Evolutionary conservation across 2,113 vertebrate genomes (phyloP), one percentile per base, ranked within the genome.

Genomic region (Poicephalus gulielmi): DNA sequence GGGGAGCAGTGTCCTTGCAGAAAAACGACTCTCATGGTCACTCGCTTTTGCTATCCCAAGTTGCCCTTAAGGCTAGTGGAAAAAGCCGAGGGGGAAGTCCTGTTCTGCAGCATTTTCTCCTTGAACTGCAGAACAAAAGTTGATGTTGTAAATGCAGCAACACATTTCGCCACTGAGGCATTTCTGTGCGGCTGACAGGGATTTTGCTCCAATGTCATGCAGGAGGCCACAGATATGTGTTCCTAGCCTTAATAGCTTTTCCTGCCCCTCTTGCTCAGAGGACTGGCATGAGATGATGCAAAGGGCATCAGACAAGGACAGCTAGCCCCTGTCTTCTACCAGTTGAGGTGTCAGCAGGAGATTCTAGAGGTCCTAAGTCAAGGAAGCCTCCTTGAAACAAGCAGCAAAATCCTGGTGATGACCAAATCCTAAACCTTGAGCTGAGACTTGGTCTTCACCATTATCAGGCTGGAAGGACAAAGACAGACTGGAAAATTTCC

Each of bases 31-130:
- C n/a, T 83, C n/a, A 15, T 2, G 7, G 70, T 49, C 67, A 43
- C 28, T 87, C 71, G 78, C 53, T 76, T 62, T 25, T 60, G 49
- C 31, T 52, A 70, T 85, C 89, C 89, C 81, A 49, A 70, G 35
- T 37, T 95, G 86, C 83, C 83, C 91, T 70, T 44, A 67, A 57
- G 35, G 37, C 49, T 3, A 74, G 59, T 19, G 23, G 82, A 91
- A 95, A 91, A 94, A 92, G 70, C 59, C 79, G 70, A 43, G 23
- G 39, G 25, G 20, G 25, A 9, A 86, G 79, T 96, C 93, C 59
- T 50, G 76, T 81, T 96, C 78, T 74, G n/a, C 92, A 83, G 59
- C 92, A 93, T 97, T 95, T 95, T 94, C 90, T 94, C 90, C 82
- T 80, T 90, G 87, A 80, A 70, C 59, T 83, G 46, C 75, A 64